Evolutionary conservation across 2,113 vertebrate species (phyloP).

Genomic region (Podarcis cretensis): DNA sequence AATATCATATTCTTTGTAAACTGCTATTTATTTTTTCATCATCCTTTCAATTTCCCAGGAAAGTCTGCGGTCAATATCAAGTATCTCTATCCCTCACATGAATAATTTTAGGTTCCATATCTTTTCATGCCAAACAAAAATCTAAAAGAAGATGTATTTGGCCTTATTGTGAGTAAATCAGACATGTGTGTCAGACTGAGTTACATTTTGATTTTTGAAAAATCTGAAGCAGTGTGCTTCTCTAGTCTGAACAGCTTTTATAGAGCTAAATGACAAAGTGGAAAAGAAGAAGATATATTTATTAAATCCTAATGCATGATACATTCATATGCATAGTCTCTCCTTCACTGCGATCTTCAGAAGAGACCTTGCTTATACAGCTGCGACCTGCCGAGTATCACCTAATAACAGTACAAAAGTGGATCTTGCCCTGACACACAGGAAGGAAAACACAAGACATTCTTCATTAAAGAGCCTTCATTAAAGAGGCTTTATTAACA

Average conservation of each 20-base stretch:
- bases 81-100: slow-evolving; percentile 31
- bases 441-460: too few species aligned
- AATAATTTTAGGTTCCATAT: slow-evolving; percentile 43
- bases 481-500: too few species aligned
- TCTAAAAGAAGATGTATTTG: slow-evolving; percentile 35
- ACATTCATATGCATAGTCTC: neutral
- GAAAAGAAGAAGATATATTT: neutral
- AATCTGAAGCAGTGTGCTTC: neutral
- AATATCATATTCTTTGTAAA: slow-evolving; percentile 43
- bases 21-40: slow-evolving; percentile 51
- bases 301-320: neutral
- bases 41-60: slow-evolving; percentile 31
- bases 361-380: too few species aligned
- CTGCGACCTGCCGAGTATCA: too few species aligned
- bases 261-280: neutral
- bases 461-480: neutral
- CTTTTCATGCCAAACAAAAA: slow-evolving; percentile 47
- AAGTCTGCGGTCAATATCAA: slow-evolving; percentile 50
- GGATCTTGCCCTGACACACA: too few species aligned
- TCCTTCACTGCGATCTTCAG: too few species aligned
- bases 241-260: neutral
- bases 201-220: slow-evolving; percentile 41
- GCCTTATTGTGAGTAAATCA: slow-evolving; percentile 32
- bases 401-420: too few species aligned
- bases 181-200: slow-evolving; percentile 7